Evolutionary conservation across 1,140 invertebrate species (phyloP).

Genomic region (Hyposmocoma kahamanoa): DNA sequence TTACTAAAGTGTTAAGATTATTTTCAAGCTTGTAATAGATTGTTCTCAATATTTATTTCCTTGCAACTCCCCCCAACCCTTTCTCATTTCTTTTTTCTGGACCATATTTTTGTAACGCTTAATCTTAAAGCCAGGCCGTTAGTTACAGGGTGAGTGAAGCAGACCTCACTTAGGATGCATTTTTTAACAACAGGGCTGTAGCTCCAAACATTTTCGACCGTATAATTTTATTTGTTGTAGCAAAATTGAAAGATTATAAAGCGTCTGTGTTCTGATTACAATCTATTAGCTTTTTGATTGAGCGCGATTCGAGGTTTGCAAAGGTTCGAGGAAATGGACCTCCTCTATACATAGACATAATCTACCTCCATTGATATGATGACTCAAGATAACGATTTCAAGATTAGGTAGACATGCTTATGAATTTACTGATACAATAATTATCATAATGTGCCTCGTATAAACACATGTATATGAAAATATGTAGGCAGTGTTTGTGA

Average conservation of each 20-base stretch:
- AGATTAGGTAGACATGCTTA: too few species aligned
- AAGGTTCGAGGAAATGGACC: constrained; percentile 23
- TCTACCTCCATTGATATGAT: too few species aligned
- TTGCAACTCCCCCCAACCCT: constrained; percentile 10
- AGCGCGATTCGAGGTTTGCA: constrained; percentile 14
- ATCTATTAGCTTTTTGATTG: constrained; percentile 23
- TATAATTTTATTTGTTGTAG: constrained; percentile 35
- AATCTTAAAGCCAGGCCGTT: constrained; percentile 24
- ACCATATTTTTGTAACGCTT: constrained; percentile 31
- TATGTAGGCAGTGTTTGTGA: too few species aligned
- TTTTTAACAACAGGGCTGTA: constrained; percentile 36
- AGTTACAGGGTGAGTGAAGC: constrained; percentile 23
- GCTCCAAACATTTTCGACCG: constrained; percentile 11
- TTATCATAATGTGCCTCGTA: too few species aligned
- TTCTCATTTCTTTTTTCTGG: constrained; percentile 16
- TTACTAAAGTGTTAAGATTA: constrained; percentile 26
- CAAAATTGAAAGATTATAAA: constrained; percentile 42
- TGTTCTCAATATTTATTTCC: constrained; percentile 12
- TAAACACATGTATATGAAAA: too few species aligned
- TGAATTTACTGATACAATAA: too few species aligned
- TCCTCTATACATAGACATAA: too few species aligned
- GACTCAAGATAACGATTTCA: too few species aligned
- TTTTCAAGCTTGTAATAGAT: constrained; percentile 1
- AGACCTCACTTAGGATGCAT: constrained; percentile 28
- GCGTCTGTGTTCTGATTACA: constrained; percentile 19